Evolutionary conservation across 2,113 vertebrate species (phyloP).

Genomic region (Nannobrachium achirus): DNA sequence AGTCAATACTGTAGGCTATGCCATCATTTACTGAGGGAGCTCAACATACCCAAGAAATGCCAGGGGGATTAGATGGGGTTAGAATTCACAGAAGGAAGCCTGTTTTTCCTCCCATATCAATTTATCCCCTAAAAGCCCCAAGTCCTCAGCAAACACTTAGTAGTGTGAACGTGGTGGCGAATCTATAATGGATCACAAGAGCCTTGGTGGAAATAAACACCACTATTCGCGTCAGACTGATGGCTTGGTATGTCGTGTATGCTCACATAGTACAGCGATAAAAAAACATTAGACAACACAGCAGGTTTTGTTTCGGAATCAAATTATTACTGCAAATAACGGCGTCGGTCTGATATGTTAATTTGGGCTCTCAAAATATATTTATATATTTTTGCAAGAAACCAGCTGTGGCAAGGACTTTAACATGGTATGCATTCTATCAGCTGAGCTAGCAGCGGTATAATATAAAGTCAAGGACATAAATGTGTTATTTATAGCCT

Average conservation of each 20-base stretch:
- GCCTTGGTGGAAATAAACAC: neutral
- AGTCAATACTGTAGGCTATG: neutral
- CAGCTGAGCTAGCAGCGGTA: too few relatives aligned
- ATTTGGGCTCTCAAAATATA: too few relatives aligned
- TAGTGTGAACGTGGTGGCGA: neutral
- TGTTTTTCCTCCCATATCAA: neutral
- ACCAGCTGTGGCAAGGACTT: too few relatives aligned
- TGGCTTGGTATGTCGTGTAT: neutral
- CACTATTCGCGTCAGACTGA: neutral
- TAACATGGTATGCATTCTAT: too few relatives aligned
- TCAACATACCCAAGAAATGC: conserved; percentile 9
- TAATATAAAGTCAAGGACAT: too few relatives aligned
- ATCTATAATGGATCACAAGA: too few relatives aligned
- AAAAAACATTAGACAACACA: too few relatives aligned
- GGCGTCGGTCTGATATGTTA: too few relatives aligned
- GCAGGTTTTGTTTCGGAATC: too few relatives aligned
- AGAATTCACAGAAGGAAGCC: neutral
- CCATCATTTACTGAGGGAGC: conserved; percentile 12
- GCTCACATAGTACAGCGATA: neutral
- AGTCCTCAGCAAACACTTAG: neutral
- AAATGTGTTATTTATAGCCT: too few relatives aligned
- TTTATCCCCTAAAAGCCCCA: neutral
- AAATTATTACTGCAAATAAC: too few relatives aligned
- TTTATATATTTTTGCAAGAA: too few relatives aligned
- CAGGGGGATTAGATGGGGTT: neutral